Base-by-base conservation (phyloP, 2,113 vertebrate species). In the Vimba vimba region DNA sequence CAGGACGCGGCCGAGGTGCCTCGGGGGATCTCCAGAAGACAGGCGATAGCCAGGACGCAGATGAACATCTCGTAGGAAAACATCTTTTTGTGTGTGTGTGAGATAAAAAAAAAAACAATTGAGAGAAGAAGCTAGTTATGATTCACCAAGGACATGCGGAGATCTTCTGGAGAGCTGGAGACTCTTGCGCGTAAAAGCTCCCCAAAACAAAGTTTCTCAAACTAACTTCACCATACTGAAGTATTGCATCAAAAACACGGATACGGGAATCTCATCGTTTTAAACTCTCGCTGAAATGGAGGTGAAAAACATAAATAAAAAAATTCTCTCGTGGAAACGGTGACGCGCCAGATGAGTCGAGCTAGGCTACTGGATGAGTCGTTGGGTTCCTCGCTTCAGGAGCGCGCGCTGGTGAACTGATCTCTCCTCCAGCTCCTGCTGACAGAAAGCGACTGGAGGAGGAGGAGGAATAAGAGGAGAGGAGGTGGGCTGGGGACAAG, bases 1-100 rank as follows among this genome's bases (percentile, higher is more conserved):
- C 97, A 99, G 84, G 97, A 94, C 39, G 95, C 97, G 86, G 91
- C 95, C 76, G 88, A 71, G 82, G 80, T 83, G 68, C 68, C 88
- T 85, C 78, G 91, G 9, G 95, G 92, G 86, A 91, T 90, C 85
- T 92, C 89, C 77, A 94, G 87, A 30, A 94, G 88, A 86, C 93
- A 94, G 80, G 94, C 88, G 30, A 89, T 89, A 9, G 92, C 93
- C 91, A 96, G 90, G 85, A 94, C 88, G 79, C 87, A 82, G 88
- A 93, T 69, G 86, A 76, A 86, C 87, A 93, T 85, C 59, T 88
- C 91, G 81, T 88, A 86, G 55, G 91, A 91, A 79, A 92, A 86
- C 94, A 94, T 94, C 2, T 64, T 81, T 43, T 2, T 23, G 19
- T 50, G 0, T 30, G 13, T 27, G 52, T 64, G 27, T 64, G 23